Percentiles rank a stretch among this genome's conserved stretches.
phyloP scores from a whole-genome alignment of 2,797 vertebrate species.

The Gastrophryne carolinensis region DNA sequence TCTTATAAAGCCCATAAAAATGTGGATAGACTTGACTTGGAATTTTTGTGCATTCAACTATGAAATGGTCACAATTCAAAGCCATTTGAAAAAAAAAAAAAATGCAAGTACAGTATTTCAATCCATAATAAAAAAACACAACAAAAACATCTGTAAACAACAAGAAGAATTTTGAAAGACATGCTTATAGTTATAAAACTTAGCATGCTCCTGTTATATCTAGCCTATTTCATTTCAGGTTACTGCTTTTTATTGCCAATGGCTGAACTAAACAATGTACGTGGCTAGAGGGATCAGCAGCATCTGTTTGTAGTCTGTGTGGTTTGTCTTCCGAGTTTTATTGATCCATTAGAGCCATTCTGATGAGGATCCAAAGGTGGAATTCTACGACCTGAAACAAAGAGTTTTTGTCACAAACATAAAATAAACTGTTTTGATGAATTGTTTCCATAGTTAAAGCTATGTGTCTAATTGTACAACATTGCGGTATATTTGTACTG shows the following conservation, averaged over 20 bases:
- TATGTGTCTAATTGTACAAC: too few species aligned
- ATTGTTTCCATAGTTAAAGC: too few species aligned
- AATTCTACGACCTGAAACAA: slow-evolving; percentile 87
- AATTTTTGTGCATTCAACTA: neutral
- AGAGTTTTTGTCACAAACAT: slow-evolving; percentile 11
- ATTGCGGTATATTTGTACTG: too few species aligned
- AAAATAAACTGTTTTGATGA: too few species aligned
- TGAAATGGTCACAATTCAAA: neutral
- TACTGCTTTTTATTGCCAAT: neutral
- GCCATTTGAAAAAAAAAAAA: neutral
- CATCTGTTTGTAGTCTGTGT: slow-evolving; percentile 75
- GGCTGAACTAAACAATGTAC: neutral
- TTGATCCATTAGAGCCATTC: slow-evolving; percentile 82
- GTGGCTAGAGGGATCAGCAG: slow-evolving; percentile 76
- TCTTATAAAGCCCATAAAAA: neutral
- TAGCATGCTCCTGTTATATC: neutral
- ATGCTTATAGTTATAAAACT: neutral
- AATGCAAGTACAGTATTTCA: slow-evolving; percentile 4
- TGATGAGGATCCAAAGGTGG: slow-evolving; percentile 89
- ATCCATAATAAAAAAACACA: neutral
- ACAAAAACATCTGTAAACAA: slow-evolving; percentile 1
- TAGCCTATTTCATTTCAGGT: neutral
- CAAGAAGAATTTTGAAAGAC: neutral
- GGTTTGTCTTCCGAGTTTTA: slow-evolving; percentile 81
- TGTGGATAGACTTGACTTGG: neutral